phyloP scores from a whole-genome alignment of 2,888 invertebrate genomes.

The Dugesia japonica region DNA sequence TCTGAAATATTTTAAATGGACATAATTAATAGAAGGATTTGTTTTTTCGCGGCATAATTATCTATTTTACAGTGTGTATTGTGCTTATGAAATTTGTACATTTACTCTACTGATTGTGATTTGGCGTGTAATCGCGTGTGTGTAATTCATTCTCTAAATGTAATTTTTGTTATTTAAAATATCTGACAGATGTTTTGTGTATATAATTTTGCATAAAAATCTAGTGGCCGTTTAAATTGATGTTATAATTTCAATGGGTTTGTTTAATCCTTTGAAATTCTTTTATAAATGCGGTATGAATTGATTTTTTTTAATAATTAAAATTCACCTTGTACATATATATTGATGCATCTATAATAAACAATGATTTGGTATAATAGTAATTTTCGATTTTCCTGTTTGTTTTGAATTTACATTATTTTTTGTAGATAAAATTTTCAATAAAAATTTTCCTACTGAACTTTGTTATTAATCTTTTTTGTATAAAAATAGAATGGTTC shows the following conservation, averaged over 20 bases:
- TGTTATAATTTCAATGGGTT: background rate
- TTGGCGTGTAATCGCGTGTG: background rate
- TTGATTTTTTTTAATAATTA: background rate
- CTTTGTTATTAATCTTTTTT: no score
- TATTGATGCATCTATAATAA: constrained; percentile 6
- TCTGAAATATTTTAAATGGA: no score
- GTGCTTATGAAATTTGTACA: background rate
- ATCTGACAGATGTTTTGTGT: background rate
- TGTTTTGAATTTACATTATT: constrained; percentile 9
- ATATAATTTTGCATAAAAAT: constrained; percentile 4
- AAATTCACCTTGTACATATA: background rate
- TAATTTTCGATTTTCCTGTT: constrained; percentile 3
- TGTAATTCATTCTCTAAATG: background rate
- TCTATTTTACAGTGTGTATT: constrained; percentile 15
- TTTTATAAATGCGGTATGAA: background rate
- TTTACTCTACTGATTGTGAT: constrained; percentile 16
- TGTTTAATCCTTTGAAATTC: background rate
- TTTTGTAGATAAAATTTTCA: constrained; percentile 11
- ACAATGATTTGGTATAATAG: background rate
- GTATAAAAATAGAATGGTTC: no score
- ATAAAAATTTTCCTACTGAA: no score
- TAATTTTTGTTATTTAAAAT: background rate
- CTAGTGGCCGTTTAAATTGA: background rate
- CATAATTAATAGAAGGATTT: background rate
- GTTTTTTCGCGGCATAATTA: background rate